Evolutionary conservation across 2,113 vertebrate species (phyloP).

Genomic region (Anarrhichthys ocellatus): DNA sequence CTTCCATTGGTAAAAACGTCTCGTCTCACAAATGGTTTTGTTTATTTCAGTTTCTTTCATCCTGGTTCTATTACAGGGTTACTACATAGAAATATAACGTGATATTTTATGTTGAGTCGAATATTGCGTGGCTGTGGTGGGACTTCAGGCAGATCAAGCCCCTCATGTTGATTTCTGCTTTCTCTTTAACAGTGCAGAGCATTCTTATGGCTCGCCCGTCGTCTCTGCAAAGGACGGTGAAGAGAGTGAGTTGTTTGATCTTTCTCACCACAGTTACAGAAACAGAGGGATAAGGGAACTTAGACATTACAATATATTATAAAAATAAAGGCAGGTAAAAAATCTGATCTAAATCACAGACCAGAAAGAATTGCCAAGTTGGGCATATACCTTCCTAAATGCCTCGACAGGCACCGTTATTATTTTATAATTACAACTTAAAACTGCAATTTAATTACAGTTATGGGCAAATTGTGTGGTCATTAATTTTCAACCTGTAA

Average conservation of each 20-base stretch:
- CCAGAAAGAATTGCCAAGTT: too few species aligned
- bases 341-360: too few species aligned
- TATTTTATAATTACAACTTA: too few species aligned
- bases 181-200: constrained; percentile 66
- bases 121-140: not conserved
- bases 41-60: not conserved
- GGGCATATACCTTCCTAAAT: too few species aligned
- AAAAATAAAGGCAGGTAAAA: too few species aligned
- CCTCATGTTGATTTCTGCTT: not conserved
- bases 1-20: constrained; percentile 57
- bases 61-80: not conserved
- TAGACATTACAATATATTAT: too few species aligned
- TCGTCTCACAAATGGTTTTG: not conserved
- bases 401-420: too few species aligned
- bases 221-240: constrained; percentile 35
- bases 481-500: not conserved
- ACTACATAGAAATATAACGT: not conserved
- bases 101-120: not conserved
- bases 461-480: not conserved
- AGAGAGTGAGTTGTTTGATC: constrained; percentile 44
- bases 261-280: not conserved
- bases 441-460: not conserved
- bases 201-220: constrained; percentile 69
- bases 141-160: not conserved
- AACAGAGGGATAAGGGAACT: too few species aligned